These are phyloP conservation scores for Camponotus pennsylvanicus DNA, from an alignment of 1,140 invertebrate species.

Conservation along the genomic window DNA sequence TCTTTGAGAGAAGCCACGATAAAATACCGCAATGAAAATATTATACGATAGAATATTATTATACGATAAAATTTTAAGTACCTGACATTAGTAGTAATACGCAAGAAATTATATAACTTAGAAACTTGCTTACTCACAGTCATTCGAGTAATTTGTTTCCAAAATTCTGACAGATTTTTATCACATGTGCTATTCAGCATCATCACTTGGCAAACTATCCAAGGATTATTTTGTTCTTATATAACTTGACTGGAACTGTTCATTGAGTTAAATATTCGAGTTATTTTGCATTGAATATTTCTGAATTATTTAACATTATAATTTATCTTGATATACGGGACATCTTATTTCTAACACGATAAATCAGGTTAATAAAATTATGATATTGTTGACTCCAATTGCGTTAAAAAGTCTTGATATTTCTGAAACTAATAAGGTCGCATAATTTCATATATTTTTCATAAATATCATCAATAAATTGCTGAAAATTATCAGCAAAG, in stretches of 20 bases:
- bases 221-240: constrained; percentile 49
- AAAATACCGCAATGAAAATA: neutral
- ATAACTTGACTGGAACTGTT: constrained; percentile 42
- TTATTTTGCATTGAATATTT: constrained; percentile 22
- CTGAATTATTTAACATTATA: constrained; percentile 14
- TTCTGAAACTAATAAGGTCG: neutral
- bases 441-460: neutral
- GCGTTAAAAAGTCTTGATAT: neutral
- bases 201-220: constrained; percentile 14
- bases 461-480: neutral
- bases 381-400: neutral
- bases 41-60: neutral
- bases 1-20: neutral
- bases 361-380: neutral
- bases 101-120: neutral
- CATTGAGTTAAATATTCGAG: constrained; percentile 12
- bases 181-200: constrained; percentile 22
- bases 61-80: neutral
- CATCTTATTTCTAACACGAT: neutral
- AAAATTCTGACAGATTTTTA: constrained; percentile 11
- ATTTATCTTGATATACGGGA: neutral
- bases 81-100: neutral
- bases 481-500: neutral
- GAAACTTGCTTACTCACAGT: neutral
- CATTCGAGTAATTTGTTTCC: neutral